Conservation (phyloP, 2,888 invertebrate genomes). For the Laspeyria flexula region DNA sequence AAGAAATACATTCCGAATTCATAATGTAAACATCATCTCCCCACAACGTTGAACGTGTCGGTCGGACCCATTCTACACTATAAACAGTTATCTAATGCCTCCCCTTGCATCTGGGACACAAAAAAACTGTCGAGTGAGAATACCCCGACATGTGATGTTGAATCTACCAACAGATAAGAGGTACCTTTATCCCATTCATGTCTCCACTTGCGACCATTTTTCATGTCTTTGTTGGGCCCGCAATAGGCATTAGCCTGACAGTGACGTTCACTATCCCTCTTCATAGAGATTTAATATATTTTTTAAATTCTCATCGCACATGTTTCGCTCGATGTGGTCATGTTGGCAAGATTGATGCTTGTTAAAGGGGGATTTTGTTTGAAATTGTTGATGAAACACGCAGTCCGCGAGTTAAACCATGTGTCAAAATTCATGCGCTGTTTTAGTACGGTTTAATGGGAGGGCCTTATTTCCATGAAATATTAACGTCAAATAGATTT, state of each 20-base stretch:
- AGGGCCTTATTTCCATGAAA: not conserved
- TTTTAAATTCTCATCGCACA: constrained; percentile 49
- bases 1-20: not conserved
- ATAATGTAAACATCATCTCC: constrained; percentile 2
- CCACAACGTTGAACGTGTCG: constrained; percentile 7
- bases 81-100: constrained; percentile 37
- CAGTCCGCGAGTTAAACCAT: constrained; percentile 24
- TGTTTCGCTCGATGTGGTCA: constrained; percentile 39
- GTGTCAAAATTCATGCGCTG: constrained; percentile 16
- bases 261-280: constrained; percentile 60
- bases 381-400: constrained; percentile 12
- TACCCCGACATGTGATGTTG: constrained; percentile 60
- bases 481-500: constrained; percentile 1
- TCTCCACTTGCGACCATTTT: constrained; percentile 75
- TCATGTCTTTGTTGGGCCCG: constrained; percentile 78
- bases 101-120: constrained; percentile 37
- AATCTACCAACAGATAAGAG: constrained; percentile 74
- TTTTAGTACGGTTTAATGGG: constrained; percentile 4
- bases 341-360: constrained; percentile 43
- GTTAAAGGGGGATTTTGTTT: constrained; percentile 30
- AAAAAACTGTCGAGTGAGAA: constrained; percentile 59
- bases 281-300: constrained; percentile 59
- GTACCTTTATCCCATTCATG: constrained; percentile 79
- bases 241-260: constrained; percentile 75
- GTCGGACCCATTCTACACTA: constrained; percentile 23